Base-by-base conservation (phyloP, 2,113 vertebrate genomes). In the Colossoma macropomum region DNA sequence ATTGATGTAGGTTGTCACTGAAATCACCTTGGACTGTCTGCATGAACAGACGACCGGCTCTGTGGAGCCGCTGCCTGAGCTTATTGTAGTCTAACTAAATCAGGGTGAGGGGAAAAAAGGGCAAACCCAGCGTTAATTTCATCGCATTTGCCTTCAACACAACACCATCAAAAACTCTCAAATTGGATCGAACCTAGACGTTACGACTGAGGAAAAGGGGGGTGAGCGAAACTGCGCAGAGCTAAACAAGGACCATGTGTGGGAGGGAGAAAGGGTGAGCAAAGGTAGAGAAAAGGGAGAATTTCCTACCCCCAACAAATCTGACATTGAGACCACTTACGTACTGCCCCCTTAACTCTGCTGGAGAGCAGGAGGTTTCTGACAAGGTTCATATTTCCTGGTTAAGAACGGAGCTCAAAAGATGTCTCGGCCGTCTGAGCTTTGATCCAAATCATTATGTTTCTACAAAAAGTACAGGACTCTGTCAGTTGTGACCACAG, bases 211-310 rank as follows among this genome's bases (percentile, higher is more conserved):
- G 56, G 21, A 60, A 25, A 60, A 6, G 5, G 56, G 12, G 27
- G 30, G 41, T 10, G 1, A 48, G 10, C n/a, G 21, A 15, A 54
- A 11, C 75, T 15, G n/a, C 27, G 27, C 63, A 34, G 75, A 75
- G 30, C 70, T 80, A 83, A 86, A 86, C 48, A 60, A 82, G 80
- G 34, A 68, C 52, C 80, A 86, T 80, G 76, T 86, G 85, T 83
- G 80, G 45, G 25, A 27, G 48, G 48, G 16, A 56, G 15, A 68
- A 59, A 30, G 25, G 17, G 50, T 60, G n/a, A 69, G 45, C 60
- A 21, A 54, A 45, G 25, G 25, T 59, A 23, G 4, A 27, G 50
- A 71, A 80, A 74, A 52, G 19, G 28, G 50, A 79, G 48, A 50
- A 56, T 79, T 52, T 69, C 30, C 62, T 34, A 78, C 75, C 75